Evolutionary conservation across 2,797 vertebrate genomes (phyloP), one percentile per base, ranked within the genome.

Genomic region (Hypotaenidia okinawae): DNA sequence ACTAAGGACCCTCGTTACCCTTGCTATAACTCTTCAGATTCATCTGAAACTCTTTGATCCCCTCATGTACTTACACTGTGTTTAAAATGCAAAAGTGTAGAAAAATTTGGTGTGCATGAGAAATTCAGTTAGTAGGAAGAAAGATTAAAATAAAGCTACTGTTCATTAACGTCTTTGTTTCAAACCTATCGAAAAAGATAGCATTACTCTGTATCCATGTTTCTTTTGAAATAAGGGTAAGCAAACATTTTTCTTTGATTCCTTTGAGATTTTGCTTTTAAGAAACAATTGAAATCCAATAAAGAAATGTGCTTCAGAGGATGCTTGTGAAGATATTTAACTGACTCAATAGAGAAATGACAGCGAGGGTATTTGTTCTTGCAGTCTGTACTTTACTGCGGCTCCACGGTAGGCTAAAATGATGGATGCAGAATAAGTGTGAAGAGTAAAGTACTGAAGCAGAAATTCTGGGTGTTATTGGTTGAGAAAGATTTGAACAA

Each of bases 21-120:
- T 96, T 96, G 96, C 93, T 95, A 89, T 92, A 95, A 90, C 94
- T 96, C 93, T 94, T 97, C 97, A 97, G 96, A 97, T 96, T 96
- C 96, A 91, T 95, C 92, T 94, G 91, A 96, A 97, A 87, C 59
- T 94, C 93, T 93, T 92, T 97, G 87, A 94, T 95, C 91, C 84
- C 75, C 59, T 87, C 90, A 10, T 90, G 91, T 96, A 96, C 90
- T 96, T 94, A 96, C 93, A 90, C 82, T 95, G 91, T 91, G 73
- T 96, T 96, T 94, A 91, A 96, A 96, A 96, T 97, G 90, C 85
- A 89, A 54, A 94, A 77, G 51, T 91, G 82, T 67, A 59, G 89
- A 61, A 94, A 96, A 94, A 96, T 94, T 93, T 87, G 93, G 75
- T 94, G 66, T 8, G 18, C 57, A 24, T 35, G 87, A 93, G 94